Evolutionary conservation across 1,140 invertebrate species (phyloP).

Genomic region (Bombyx mandarina): DNA sequence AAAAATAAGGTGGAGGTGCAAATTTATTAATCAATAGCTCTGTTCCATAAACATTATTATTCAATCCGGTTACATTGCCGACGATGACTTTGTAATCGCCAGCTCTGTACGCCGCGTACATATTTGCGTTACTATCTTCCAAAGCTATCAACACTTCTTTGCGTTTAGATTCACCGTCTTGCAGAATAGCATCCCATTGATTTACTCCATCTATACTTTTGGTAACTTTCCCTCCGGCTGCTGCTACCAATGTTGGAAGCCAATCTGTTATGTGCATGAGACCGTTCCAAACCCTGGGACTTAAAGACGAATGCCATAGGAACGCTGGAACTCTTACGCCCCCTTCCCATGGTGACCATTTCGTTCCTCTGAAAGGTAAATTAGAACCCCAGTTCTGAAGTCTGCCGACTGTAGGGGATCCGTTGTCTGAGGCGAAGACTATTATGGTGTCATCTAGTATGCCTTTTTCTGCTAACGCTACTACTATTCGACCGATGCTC

Average conservation of each 20-base stretch:
- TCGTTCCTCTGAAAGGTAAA: constrained; percentile 86
- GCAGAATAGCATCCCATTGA: constrained; percentile 77
- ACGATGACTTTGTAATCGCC: constrained; percentile 58
- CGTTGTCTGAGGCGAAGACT: constrained; percentile 85
- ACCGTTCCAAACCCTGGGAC: constrained; percentile 76
- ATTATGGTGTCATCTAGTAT: constrained; percentile 84
- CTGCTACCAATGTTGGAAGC: constrained; percentile 82
- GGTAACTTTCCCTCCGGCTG: constrained; percentile 34
- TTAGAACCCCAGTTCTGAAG: constrained; percentile 88
- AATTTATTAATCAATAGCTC: constrained; percentile 37
- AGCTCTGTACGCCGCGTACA: constrained; percentile 46
- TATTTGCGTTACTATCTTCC: constrained; percentile 32
- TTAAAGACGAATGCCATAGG: constrained; percentile 84
- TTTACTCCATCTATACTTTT: constrained; percentile 77
- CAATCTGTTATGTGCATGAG: constrained; percentile 91
- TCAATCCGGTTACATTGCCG: constrained; percentile 50
- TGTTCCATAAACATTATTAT: constrained; percentile 48
- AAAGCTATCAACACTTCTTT: constrained; percentile 73
- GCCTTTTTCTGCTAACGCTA: constrained; percentile 75
- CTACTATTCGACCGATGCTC: constrained; percentile 81
- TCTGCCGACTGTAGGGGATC: constrained; percentile 81
- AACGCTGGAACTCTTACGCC: constrained; percentile 84
- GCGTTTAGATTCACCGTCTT: constrained; percentile 73
- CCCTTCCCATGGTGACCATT: constrained; percentile 90
- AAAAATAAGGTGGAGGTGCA: constrained; percentile 38